Evolutionary conservation across 2,888 invertebrate species (phyloP).

Genomic region (Actias luna): DNA sequence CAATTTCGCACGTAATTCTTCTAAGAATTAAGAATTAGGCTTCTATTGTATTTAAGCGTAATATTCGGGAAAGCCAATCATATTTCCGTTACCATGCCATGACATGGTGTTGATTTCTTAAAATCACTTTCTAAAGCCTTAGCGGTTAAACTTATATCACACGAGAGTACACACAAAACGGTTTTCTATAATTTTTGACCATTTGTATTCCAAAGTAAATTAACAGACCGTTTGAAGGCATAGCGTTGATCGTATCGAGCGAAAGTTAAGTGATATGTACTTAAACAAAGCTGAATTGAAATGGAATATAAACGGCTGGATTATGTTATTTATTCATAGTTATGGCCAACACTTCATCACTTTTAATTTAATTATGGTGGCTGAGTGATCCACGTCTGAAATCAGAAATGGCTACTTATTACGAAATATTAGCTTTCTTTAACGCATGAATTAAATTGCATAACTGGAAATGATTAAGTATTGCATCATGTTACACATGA

Average conservation of each 20-base stretch:
- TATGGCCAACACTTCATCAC: constrained; percentile 30
- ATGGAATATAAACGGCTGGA: constrained; percentile 61
- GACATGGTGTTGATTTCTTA: constrained; percentile 35
- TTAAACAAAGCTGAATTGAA: constrained; percentile 35
- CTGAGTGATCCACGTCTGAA: constrained; percentile 21
- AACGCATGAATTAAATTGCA: constrained; percentile 44
- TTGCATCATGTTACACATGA: neutral
- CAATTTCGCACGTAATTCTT: neutral
- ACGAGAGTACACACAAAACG: constrained; percentile 2
- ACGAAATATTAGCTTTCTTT: constrained; percentile 45
- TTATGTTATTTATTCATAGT: constrained; percentile 47
- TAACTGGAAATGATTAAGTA: constrained; percentile 23
- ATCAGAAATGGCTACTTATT: constrained; percentile 21
- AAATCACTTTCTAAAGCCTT: constrained; percentile 51
- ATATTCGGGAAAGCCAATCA: constrained; percentile 18
- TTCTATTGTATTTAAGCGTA: neutral
- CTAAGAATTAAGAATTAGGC: neutral
- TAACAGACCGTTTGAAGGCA: constrained; percentile 54
- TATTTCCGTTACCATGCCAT: constrained; percentile 34
- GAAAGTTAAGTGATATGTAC: constrained; percentile 50
- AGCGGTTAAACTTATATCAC: constrained; percentile 27
- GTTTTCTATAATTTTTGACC: constrained; percentile 31
- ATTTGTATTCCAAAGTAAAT: constrained; percentile 62
- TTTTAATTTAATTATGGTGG: constrained; percentile 37
- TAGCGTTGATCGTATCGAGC: constrained; percentile 39